Evolutionary conservation across 1,140 invertebrate genomes (phyloP), one percentile per base, ranked within the genome.

Genomic region (Heliconius eleuchia): DNA sequence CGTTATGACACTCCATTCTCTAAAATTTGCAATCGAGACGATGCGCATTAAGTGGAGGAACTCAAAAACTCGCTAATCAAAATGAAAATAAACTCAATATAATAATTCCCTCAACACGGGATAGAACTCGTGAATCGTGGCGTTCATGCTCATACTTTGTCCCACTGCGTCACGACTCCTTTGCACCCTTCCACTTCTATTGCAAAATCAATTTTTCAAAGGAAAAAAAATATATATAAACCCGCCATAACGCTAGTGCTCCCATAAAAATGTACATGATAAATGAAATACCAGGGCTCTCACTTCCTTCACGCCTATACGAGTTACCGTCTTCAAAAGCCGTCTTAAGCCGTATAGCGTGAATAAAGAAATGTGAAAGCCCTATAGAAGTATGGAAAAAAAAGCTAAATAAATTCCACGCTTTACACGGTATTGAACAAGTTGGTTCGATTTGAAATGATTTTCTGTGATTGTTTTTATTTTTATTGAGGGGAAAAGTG

Each of bases 271-370:
- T 76, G 39, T 23, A 76, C 60, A 70, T 42, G 74, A 71, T 37
- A 76, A 42, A 74, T 30, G 39, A 75, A 66, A 70, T 70, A 76
- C 57, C 60, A 19, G 46, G 37, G 42, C 60, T 39, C 60, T 39
- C 23, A 66, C 60, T 66, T 66, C 23, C 37, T 70, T 50, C 60
- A 70, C 55, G 27, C 74, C 57, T 46, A 76, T 42, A 73, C 50
- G 71, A 50, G 71, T 55, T 46, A 76, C 66, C 75, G 57, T 76
- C 71, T 77, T 71, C 52, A 78, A 78, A 78, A 73, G 71, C 71
- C 71, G 71, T 57, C 71, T 57, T 73, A 73, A 57, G 27, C 19
- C 76, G 39, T 71, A 73, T 55, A 78, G 76, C 71, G 71, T 73
- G 57, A 78, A 46, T 78, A 78, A 78, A 60, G 72, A 57, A 52